Percentiles rank a stretch among this genome's conserved stretches.
Conservation (phyloP, 1,140 invertebrate species). For the Drosophila equinoxialis region DNA sequence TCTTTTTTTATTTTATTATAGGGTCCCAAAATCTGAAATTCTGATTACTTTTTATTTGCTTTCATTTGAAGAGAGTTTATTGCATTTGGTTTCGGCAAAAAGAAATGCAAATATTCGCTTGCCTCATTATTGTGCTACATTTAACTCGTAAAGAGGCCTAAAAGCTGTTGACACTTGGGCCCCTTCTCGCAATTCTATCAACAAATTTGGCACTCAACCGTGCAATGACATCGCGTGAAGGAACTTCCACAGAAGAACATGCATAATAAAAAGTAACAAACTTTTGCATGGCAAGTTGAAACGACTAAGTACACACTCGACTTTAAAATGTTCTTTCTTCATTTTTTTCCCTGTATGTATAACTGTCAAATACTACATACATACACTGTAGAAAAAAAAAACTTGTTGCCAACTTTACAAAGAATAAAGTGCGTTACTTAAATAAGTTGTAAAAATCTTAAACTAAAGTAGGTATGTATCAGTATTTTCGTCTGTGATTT, state of each 20-base stretch:
- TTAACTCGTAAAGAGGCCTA: conserved; percentile 61
- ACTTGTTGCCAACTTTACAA: conserved; percentile 13
- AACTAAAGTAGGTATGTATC: neutral
- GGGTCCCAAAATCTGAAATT: conserved; percentile 66
- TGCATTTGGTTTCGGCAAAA: conserved; percentile 66
- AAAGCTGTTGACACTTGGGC: conserved; percentile 66
- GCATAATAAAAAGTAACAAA: conserved; percentile 40
- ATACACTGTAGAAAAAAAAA: conserved; percentile 1
- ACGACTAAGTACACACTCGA: conserved; percentile 12
- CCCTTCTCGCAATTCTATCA: conserved; percentile 36
- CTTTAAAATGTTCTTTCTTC: conserved; percentile 35
- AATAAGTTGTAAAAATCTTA: neutral
- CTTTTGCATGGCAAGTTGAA: conserved; percentile 7
- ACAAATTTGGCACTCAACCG: conserved; percentile 55
- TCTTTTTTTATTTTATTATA: conserved; percentile 38
- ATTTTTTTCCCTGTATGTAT: neutral
- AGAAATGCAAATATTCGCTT: conserved; percentile 68
- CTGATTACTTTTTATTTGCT: conserved; percentile 78
- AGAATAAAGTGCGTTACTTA: neutral
- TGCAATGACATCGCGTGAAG: conserved; percentile 41
- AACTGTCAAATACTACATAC: neutral
- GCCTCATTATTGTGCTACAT: conserved; percentile 72
- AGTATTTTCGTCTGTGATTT: no score
- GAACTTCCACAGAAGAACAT: conserved; percentile 48
- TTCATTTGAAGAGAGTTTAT: conserved; percentile 70